A percentile compares a stretch with the other conserved stretches of the same genome.
Conservation (phyloP, 2,888 invertebrate genomes). For the Linhomoeus sp. region DNA sequence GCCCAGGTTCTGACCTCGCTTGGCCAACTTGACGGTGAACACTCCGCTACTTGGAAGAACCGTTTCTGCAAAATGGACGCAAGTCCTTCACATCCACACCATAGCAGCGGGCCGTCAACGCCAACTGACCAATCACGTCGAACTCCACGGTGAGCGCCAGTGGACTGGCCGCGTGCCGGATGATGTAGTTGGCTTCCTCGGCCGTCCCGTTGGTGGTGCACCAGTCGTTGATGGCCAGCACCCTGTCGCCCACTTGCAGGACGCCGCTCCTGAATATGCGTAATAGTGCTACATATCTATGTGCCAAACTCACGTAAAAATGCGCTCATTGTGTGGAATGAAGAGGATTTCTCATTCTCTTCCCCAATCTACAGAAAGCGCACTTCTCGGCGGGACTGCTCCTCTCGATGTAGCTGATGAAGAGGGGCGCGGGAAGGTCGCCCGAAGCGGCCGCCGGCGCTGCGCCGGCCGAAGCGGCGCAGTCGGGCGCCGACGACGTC, state of each 20-base stretch:
- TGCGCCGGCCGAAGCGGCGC: slow-evolving; percentile 25
- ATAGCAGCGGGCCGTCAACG: slow-evolving; percentile 2
- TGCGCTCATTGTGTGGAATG: no score
- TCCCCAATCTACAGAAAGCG: slow-evolving; percentile 7
- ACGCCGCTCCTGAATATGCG: slow-evolving; percentile 45
- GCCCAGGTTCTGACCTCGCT: slow-evolving; percentile 47
- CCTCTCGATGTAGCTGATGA: slow-evolving; percentile 37
- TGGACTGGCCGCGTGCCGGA: slow-evolving; percentile 24
- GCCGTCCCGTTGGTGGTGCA: slow-evolving; percentile 26
- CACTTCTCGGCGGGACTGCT: slow-evolving; percentile 43
- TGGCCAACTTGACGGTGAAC: slow-evolving; percentile 65
- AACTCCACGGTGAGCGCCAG: slow-evolving; percentile 30
- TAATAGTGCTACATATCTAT: no score
- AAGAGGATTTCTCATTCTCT: no score
- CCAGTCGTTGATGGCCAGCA: slow-evolving; percentile 48
- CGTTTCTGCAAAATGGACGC: slow-evolving; percentile 38
- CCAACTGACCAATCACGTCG: slow-evolving; percentile 31
- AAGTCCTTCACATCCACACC: neutral
- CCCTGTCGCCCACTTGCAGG: slow-evolving; percentile 61
- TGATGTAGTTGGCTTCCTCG: slow-evolving; percentile 27
- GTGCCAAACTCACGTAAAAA: neutral
- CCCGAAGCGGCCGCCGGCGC: slow-evolving; percentile 3
- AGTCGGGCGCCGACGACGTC: no score
- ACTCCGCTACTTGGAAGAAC: slow-evolving; percentile 74
- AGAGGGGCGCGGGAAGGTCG: slow-evolving; percentile 23